These are phyloP conservation scores for Hyles vespertilio DNA, from an alignment of 1,140 invertebrate species.

Conservation along the genomic window DNA sequence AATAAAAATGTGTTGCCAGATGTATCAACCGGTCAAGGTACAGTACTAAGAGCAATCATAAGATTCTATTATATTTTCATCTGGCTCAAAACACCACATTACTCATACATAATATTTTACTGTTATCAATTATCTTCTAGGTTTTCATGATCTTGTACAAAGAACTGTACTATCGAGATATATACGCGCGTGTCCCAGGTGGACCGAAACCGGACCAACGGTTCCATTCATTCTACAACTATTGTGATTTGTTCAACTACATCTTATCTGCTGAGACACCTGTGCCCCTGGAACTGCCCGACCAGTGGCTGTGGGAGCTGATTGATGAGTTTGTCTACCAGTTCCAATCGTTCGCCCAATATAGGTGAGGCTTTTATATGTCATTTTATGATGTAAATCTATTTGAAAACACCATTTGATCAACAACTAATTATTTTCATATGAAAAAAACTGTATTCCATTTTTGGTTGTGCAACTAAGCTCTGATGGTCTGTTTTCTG, in stretches of 20 bases:
- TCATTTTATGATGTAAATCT: too few species aligned
- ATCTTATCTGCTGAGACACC: slow-evolving; percentile 94
- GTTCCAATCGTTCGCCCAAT: slow-evolving; percentile 98
- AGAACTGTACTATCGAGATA: slow-evolving; percentile 97
- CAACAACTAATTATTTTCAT: too few species aligned
- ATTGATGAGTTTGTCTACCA: slow-evolving; percentile 98
- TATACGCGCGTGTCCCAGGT: slow-evolving; percentile 92
- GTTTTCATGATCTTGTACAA: slow-evolving; percentile 97
- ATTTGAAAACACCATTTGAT: too few species aligned
- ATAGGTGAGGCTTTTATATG: slow-evolving; percentile 69
- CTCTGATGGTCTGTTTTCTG: too few species aligned
- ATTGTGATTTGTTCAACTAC: slow-evolving; percentile 98
- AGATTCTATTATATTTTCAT: too few species aligned
- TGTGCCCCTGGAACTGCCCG: slow-evolving; percentile 94
- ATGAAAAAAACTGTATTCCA: too few species aligned
- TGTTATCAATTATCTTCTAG: slow-evolving; percentile 41
- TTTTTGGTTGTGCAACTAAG: too few species aligned
- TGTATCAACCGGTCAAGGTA: too few species aligned
- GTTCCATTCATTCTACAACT: slow-evolving; percentile 98
- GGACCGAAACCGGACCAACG: slow-evolving; percentile 94
- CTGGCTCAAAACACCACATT: too few species aligned
- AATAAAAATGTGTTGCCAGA: too few species aligned
- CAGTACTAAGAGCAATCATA: too few species aligned
- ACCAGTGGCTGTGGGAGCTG: slow-evolving; percentile 99
- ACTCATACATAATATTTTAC: not conserved